Base-by-base conservation (phyloP, 2,797 vertebrate species). In the Dallia pectoralis region DNA sequence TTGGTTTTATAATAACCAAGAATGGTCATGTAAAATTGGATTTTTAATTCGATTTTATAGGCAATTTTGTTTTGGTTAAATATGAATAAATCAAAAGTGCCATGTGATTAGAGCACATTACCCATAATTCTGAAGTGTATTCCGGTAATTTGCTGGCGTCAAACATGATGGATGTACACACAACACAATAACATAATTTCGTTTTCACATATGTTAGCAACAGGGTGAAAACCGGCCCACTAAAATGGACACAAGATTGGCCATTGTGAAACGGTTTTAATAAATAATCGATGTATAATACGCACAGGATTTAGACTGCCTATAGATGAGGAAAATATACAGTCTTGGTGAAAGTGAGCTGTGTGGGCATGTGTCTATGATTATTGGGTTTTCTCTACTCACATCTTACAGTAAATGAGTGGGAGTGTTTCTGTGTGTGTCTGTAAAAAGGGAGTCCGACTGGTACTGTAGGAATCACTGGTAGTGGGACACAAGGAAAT, bases 401-500 rank as follows among this genome's bases (percentile, higher is more conserved):
- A 40, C 6, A 2, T 5, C 9, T 40, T 40, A 40, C 36, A 40
- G 36, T 44, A 44, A 44, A 7, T 18, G 51, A 40, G n/a, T 70
- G 51, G 22, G 32, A 25, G 51, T 67, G 48, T 30, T 19, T 49
- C 12, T 49, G 32, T 8, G 32, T 8, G 47, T 32, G 48, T n/a
- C 12, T n/a, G 18, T 36, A 32, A 14, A n/a, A 32, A n/a, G 22
- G 73, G 27, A 80, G 74, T 64, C 40, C 40, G 70, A 71, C 65
- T 33, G 22, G n/a, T 15, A 59, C 30, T 67, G 53, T 22, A 11
- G 27, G 70, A 67, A 51, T 77, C 14, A 25, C 67, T 74, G 77
- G 77, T 81, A 74, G 75, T 36, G 61, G 73, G 83, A 84, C 88
- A 86, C 75, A 79, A 81, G 86, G 84, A 87, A 89, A 90, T 89